phyloP scores from a whole-genome alignment of 2,888 invertebrate genomes.

The Buathra laborator region DNA sequence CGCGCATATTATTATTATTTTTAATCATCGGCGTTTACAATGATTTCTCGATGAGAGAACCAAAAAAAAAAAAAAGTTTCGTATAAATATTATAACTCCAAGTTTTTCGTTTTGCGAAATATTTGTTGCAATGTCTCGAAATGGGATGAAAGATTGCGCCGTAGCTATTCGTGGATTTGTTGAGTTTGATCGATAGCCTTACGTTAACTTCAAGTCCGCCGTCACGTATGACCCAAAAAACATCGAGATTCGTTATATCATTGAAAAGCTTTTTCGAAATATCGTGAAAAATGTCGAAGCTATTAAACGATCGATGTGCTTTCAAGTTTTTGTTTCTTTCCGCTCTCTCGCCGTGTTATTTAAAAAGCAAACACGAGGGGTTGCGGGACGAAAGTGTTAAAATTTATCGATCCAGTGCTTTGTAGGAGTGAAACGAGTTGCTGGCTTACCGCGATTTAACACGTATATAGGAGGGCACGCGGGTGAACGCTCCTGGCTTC shows the following conservation, averaged over 20 bases:
- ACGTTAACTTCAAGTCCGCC: neutral
- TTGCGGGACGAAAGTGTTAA: slow-evolving; percentile 25
- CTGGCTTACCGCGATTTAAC: neutral
- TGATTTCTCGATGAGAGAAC: no score
- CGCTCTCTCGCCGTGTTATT: no score
- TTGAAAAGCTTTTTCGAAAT: slow-evolving; percentile 1
- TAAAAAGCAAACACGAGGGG: neutral
- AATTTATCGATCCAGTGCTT: slow-evolving; percentile 58
- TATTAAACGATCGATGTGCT: slow-evolving; percentile 3
- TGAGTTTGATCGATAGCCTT: slow-evolving; percentile 55
- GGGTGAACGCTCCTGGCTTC: slow-evolving; percentile 26
- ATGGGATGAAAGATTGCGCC: neutral
- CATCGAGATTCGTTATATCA: neutral
- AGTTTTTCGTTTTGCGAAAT: neutral
- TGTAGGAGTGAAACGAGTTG: slow-evolving; percentile 29
- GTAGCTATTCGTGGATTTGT: slow-evolving; percentile 26
- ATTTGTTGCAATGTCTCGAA: slow-evolving; percentile 24
- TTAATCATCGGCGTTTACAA: no score
- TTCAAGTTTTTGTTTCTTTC: neutral
- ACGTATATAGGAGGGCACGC: neutral
- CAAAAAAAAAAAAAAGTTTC: no score
- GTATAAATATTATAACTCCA: no score
- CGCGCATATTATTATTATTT: no score
- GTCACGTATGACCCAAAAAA: slow-evolving; percentile 49
- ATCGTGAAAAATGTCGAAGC: neutral